Evolutionary conservation across 1,140 invertebrate genomes (phyloP).

Genomic region (Drosophila nigrodunni): DNA sequence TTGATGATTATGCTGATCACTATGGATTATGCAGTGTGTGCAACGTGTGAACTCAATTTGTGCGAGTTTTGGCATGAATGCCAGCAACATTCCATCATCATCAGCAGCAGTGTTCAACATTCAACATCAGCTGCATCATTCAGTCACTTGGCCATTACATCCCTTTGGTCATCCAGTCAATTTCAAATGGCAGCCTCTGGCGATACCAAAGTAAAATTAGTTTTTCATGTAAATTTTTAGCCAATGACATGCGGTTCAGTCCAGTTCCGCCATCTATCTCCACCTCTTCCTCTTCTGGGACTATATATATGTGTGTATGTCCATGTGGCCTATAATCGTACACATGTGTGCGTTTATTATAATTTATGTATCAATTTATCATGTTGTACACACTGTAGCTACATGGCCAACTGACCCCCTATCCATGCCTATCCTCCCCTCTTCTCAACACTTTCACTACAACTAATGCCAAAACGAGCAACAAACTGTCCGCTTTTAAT

Average conservation of each 20-base stretch:
- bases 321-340: conserved; percentile 17
- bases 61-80: conserved; percentile 26
- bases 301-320: conserved; percentile 2
- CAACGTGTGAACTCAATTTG: conserved; percentile 76
- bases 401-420: conserved; percentile 13
- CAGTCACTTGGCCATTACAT: conserved; percentile 40
- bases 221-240: conserved; percentile 80
- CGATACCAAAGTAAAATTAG: conserved; percentile 62
- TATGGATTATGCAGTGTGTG: conserved; percentile 59
- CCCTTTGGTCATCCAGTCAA: conserved; percentile 33
- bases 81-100: conserved; percentile 30
- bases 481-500: conserved; percentile 67
- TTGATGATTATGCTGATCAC: conserved; percentile 67
- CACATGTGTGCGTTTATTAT: conserved; percentile 70
- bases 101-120: conserved; percentile 22
- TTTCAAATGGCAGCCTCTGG: not conserved
- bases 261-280: not conserved
- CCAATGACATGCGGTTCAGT: conserved; percentile 42
- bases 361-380: conserved; percentile 82
- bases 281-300: no score
- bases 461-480: conserved; percentile 60
- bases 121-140: conserved; percentile 28
- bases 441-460: conserved; percentile 14
- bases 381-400: conserved; percentile 45
- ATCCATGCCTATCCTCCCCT: not conserved